These are phyloP conservation scores for Craniophora ligustri DNA, from an alignment of 2,888 invertebrate species.

Conservation along the genomic window DNA sequence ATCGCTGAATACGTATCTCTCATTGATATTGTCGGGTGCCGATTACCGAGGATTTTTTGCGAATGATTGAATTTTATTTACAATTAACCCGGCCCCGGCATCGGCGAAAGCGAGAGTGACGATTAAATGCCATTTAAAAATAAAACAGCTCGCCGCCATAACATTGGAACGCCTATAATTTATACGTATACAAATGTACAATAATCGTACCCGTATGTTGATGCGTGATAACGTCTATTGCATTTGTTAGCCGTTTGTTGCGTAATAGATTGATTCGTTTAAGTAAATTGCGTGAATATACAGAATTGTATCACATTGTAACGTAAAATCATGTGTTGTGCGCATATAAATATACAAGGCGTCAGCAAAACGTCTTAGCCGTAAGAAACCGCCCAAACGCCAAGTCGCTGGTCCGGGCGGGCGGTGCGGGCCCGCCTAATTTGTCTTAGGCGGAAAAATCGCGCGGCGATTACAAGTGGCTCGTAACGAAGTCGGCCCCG, in stretches of 20 bases:
- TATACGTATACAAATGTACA: conserved; percentile 58
- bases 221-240: not conserved
- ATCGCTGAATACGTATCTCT: conserved; percentile 70
- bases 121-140: conserved; percentile 88
- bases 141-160: conserved; percentile 83
- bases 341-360: conserved; percentile 65
- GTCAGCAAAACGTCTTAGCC: conserved; percentile 71
- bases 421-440: conserved; percentile 84
- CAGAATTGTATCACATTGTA: not conserved
- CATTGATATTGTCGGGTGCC: conserved; percentile 82
- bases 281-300: not conserved
- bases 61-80: conserved; percentile 88
- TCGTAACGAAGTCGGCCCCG: conserved; percentile 87
- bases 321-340: conserved; percentile 21
- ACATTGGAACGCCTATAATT: conserved; percentile 73
- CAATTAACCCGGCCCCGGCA: conserved; percentile 84
- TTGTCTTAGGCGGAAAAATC: conserved; percentile 89
- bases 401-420: conserved; percentile 67
- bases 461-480: conserved; percentile 88
- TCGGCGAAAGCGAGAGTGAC: conserved; percentile 84
- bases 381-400: conserved; percentile 82
- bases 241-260: conserved; percentile 16
- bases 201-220: not conserved
- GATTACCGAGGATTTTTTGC: conserved; percentile 85
- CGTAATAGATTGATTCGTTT: not conserved